phyloP scores from a whole-genome alignment of 1,140 invertebrate species.

The Choristoneura fumiferana region DNA sequence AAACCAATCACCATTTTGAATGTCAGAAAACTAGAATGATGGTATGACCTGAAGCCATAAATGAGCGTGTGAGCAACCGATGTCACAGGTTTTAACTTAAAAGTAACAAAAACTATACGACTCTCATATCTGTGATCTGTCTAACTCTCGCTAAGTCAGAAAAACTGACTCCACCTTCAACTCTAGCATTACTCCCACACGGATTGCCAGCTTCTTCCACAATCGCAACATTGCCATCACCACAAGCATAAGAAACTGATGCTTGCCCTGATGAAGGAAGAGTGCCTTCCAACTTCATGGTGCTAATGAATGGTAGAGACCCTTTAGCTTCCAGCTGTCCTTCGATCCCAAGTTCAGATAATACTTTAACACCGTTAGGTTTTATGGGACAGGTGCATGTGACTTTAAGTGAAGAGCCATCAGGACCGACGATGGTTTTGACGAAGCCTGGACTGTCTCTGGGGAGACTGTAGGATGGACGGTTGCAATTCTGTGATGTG shows the following conservation, averaged over 20 bases:
- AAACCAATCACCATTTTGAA: too few relatives aligned
- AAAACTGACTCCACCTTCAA: not conserved
- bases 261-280: constrained; percentile 37
- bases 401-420: not conserved
- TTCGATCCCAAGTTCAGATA: constrained; percentile 35
- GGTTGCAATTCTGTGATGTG: not conserved
- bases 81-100: too few relatives aligned
- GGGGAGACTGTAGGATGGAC: not conserved
- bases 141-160: too few relatives aligned
- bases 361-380: not conserved
- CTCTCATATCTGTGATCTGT: too few relatives aligned
- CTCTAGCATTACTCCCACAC: not conserved
- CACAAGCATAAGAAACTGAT: constrained; percentile 33
- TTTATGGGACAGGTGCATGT: not conserved
- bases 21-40: too few relatives aligned
- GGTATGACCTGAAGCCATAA: too few relatives aligned
- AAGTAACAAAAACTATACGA: too few relatives aligned
- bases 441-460: not conserved
- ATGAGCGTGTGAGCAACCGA: too few relatives aligned
- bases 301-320: constrained; percentile 38
- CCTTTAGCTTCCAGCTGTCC: constrained; percentile 39
- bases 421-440: not conserved
- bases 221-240: constrained; percentile 28
- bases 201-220: not conserved
- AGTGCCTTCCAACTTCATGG: constrained; percentile 41